Base-by-base conservation (phyloP, 2,113 vertebrate species). In the Nycticebus coucang region DNA sequence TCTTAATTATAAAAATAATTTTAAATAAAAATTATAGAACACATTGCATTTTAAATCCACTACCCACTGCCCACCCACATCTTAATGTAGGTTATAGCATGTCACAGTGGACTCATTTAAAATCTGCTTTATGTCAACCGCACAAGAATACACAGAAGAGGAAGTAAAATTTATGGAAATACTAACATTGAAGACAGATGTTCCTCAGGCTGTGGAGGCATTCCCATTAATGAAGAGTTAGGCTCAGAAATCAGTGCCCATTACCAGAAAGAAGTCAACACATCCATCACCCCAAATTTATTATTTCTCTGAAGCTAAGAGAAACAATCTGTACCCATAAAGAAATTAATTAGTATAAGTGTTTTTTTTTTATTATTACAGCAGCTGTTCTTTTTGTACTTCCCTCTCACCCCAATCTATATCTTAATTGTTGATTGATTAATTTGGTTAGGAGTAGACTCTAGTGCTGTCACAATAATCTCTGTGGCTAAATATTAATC, bases 1-100 rank as follows among this genome's bases (percentile, higher is more conserved):
- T 97, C 95, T 93, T 98, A 97, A 98, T 75, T 45, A 57, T 35
- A 88, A 97, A 97, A 80, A 80, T 94, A 95, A 97, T 75, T 59
- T 95, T 94, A 74, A 97, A 91, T 66, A 71, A 69, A 82, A 75
- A 37, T 62, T 66, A 41, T 59, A 50, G 78, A 45, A 22, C 1
- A 26, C 33, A 24, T 26, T 19, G 79, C 53, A 75, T 71, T 80
- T 92, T 74, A 92, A 89, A 24, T 1, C 7, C 37, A 69, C 19
- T 55, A 28, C 9, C 78, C 41, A 45, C 6, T 33, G 60, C n/a
- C 19, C 45, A 28, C 9, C 78, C 41, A 45, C 6, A 35, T 68
- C n/a, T 81, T 41, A 57, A 28, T 24, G 15, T 21, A 75, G 30
- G 37, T 11, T 59, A 35, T 53, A 50, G 5, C 50, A 15, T 78